A percentile compares a stretch with the other conserved stretches of the same genome.
Conservation (phyloP, 2,797 vertebrate genomes). For the Phoeniculus purpureus region DNA sequence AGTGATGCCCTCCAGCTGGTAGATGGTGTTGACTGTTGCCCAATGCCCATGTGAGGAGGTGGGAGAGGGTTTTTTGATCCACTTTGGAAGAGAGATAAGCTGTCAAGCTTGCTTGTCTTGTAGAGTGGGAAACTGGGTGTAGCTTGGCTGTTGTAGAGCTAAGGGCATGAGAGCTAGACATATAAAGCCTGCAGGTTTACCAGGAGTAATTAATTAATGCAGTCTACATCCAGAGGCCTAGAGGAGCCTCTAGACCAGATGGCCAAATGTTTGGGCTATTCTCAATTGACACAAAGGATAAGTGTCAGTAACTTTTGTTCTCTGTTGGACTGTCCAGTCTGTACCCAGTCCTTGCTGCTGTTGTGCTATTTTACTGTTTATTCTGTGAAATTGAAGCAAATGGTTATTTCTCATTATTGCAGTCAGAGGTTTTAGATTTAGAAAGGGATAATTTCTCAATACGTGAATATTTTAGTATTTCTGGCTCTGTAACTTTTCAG, state of each 20-base stretch:
- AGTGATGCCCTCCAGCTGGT: neutral
- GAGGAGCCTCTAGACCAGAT: neutral
- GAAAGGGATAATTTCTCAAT: neutral
- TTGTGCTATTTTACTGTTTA: neutral
- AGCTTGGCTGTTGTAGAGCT: neutral
- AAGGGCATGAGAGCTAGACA: neutral
- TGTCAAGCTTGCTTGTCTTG: neutral
- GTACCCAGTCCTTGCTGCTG: neutral
- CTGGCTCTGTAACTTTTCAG: neutral
- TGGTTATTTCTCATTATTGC: neutral
- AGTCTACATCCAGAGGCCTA: neutral
- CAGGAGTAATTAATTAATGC: neutral
- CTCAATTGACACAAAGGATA: neutral
- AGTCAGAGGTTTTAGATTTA: neutral
- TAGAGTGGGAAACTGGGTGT: neutral
- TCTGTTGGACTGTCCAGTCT: neutral
- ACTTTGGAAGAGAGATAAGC: neutral
- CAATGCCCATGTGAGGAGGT: fast-evolving
- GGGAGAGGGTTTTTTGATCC: neutral
- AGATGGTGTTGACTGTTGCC: neutral
- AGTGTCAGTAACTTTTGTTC: neutral
- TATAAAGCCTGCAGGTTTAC: neutral
- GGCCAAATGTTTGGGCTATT: neutral
- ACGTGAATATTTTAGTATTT: neutral
- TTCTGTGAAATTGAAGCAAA: neutral